phyloP scores from a whole-genome alignment of 2,888 invertebrate genomes.

The Pachymerium ferrugineum region DNA sequence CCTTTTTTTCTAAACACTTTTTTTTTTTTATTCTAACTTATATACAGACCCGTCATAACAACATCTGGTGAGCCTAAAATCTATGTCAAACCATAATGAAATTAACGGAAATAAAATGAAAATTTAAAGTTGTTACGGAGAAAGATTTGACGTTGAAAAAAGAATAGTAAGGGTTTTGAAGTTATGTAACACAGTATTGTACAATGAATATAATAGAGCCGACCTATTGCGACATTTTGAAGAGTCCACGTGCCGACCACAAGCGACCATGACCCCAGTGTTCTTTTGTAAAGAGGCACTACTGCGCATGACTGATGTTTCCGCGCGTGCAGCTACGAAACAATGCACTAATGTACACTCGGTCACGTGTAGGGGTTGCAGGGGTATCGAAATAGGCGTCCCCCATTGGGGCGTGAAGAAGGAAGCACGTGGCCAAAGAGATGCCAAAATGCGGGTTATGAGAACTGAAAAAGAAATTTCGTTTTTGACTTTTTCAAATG shows the following conservation, averaged over 20 bases:
- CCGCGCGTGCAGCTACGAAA: slow-evolving; percentile 23
- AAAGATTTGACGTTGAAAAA: not conserved
- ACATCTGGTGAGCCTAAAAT: no score
- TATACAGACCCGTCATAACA: not conserved
- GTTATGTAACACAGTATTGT: not conserved
- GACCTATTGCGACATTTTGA: not conserved
- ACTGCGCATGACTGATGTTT: slow-evolving; percentile 24
- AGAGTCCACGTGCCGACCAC: not conserved
- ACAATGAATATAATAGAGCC: not conserved
- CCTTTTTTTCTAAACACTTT: not conserved
- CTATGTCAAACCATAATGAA: no score
- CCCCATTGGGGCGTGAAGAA: not conserved
- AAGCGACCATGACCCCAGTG: slow-evolving; percentile 27
- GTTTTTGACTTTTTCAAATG: no score
- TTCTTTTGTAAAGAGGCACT: slow-evolving; percentile 14
- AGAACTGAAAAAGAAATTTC: not conserved
- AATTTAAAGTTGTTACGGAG: no score
- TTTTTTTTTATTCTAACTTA: not conserved
- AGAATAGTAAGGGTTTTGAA: not conserved
- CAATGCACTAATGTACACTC: slow-evolving; percentile 19
- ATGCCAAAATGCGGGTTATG: no score
- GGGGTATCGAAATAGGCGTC: not conserved
- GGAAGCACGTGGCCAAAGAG: not conserved
- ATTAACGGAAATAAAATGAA: not conserved
- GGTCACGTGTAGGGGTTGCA: not conserved